These are phyloP conservation scores for Platerodrilus igneus DNA, from an alignment of 2,888 invertebrate genomes.

Conservation along the genomic window DNA sequence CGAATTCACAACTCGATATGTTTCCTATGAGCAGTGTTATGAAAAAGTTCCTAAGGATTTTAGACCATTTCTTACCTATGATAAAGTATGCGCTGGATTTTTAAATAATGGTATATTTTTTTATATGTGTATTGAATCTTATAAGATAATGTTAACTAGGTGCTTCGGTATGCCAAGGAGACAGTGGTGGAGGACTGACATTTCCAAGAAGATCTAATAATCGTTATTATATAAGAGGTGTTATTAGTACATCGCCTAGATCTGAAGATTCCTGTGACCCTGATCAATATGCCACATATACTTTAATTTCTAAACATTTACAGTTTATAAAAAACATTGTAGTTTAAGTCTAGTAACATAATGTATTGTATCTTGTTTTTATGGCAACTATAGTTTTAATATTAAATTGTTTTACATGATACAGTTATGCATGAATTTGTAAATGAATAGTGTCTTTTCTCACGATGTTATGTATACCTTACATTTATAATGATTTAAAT, in stretches of 20 bases:
- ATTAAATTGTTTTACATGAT: no score
- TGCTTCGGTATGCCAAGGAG: slow-evolving; percentile 46
- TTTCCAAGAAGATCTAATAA: slow-evolving; percentile 34
- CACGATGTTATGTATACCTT: no score
- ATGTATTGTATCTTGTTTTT: no score
- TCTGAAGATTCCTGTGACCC: slow-evolving; percentile 36
- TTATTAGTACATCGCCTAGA: slow-evolving; percentile 46
- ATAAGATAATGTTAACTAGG: slow-evolving; percentile 36
- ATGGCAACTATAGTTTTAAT: no score
- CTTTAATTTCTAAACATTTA: slow-evolving; percentile 39
- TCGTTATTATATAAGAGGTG: slow-evolving; percentile 46
- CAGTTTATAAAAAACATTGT: slow-evolving; percentile 11
- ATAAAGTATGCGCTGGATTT: slow-evolving; percentile 41
- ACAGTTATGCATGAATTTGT: no score
- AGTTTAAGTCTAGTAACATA: no score
- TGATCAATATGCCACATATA: slow-evolving; percentile 43
- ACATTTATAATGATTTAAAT: no score
- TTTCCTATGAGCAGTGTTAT: slow-evolving; percentile 26
- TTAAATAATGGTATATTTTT: slow-evolving; percentile 7
- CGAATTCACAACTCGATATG: slow-evolving; percentile 25
- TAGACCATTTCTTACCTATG: slow-evolving; percentile 29
- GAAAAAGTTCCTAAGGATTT: slow-evolving; percentile 17
- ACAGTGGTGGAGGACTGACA: slow-evolving; percentile 48
- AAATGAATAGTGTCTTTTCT: no score
- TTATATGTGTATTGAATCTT: slow-evolving; percentile 1